A percentile compares a stretch with the other conserved stretches of the same genome.
Conservation (phyloP, 2,888 invertebrate species). For the Sarcophaga caerulescens region DNA sequence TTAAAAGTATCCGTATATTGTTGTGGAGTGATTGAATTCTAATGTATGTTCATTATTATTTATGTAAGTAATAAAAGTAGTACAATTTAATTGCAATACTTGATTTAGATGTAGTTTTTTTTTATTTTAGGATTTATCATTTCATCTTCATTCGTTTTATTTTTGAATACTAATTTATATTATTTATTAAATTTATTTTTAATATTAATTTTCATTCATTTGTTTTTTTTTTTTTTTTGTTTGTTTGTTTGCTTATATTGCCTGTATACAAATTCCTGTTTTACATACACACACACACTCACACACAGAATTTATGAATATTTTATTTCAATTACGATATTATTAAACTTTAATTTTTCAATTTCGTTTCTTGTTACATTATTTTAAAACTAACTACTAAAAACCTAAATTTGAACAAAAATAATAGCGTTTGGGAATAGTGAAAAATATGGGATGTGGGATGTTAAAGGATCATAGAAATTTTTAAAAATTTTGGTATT, state of each 20-base stretch:
- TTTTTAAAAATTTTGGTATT: slow-evolving; percentile 49
- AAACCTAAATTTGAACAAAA: slow-evolving; percentile 47
- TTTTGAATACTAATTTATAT: slow-evolving; percentile 35
- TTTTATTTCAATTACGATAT: not conserved
- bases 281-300: slow-evolving; percentile 42
- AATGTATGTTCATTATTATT: slow-evolving; percentile 54
- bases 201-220: slow-evolving; percentile 8
- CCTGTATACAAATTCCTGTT: slow-evolving; percentile 46
- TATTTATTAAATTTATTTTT: slow-evolving; percentile 19
- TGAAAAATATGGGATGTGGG: slow-evolving; percentile 6
- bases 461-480: slow-evolving; percentile 9
- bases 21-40: slow-evolving; percentile 51
- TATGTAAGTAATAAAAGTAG: slow-evolving; percentile 73
- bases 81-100: slow-evolving; percentile 77
- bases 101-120: slow-evolving; percentile 23
- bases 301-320: slow-evolving; percentile 13
- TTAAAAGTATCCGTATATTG: slow-evolving; percentile 1
- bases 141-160: slow-evolving; percentile 9
- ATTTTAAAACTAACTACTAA: slow-evolving; percentile 62
- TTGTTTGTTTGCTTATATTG: slow-evolving; percentile 17
- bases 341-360: not conserved
- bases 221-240: not conserved
- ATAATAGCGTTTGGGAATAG: slow-evolving; percentile 34
- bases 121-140: slow-evolving; percentile 32
- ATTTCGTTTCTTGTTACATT: slow-evolving; percentile 5